phyloP scores from a whole-genome alignment of 2,113 vertebrate species.

The Pomatostomus ruficeps region DNA sequence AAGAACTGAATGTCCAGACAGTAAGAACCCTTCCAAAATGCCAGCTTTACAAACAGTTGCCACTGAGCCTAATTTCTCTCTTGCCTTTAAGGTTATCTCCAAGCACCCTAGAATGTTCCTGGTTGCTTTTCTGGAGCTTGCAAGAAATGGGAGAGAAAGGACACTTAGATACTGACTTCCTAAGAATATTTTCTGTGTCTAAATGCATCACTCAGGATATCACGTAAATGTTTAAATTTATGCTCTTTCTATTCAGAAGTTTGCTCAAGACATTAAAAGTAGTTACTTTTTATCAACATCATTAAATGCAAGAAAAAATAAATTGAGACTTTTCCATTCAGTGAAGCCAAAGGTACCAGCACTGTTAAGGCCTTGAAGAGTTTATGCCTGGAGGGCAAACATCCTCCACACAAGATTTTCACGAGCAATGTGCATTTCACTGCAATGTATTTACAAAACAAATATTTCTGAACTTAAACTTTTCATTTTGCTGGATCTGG shows the following conservation, averaged over 20 bases:
- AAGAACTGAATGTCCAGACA: slow-evolving; percentile 62
- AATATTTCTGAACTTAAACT: neutral
- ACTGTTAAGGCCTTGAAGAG: neutral
- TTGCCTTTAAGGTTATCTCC: neutral
- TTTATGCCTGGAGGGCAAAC: neutral
- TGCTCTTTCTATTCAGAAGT: neutral
- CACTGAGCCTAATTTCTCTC: neutral
- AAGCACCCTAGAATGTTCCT: neutral
- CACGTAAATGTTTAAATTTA: neutral
- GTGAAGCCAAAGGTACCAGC: neutral
- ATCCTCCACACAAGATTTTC: neutral
- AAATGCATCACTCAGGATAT: neutral
- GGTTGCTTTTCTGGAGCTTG: neutral
- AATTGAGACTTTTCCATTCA: neutral
- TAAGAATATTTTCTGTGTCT: neutral
- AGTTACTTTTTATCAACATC: neutral
- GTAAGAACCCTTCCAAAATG: neutral
- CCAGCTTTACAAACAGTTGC: neutral
- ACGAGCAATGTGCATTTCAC: neutral
- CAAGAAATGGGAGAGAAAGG: neutral
- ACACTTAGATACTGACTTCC: neutral
- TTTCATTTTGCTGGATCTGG: neutral
- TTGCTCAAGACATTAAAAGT: neutral
- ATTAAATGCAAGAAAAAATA: neutral
- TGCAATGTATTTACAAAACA: neutral